These are phyloP conservation scores for Accipiter cooperii DNA, from an alignment of 2,113 vertebrate genomes.

Conservation along the genomic window DNA sequence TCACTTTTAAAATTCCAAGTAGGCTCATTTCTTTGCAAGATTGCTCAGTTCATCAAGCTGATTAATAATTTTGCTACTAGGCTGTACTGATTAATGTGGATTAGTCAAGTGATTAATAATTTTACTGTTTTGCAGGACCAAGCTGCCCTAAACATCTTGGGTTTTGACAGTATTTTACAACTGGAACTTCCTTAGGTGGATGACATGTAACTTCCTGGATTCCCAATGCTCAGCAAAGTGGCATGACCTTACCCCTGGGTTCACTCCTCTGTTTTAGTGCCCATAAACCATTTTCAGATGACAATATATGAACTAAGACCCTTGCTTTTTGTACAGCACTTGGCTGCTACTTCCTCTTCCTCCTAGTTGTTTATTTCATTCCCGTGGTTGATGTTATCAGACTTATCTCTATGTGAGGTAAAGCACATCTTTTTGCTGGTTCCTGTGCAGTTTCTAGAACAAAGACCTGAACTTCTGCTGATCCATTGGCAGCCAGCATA, in stretches of 20 bases:
- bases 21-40: slow-evolving; percentile 58
- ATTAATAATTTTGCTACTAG: slow-evolving; percentile 59
- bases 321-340: not conserved
- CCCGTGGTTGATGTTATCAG: not conserved
- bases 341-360: slow-evolving; percentile 1
- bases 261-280: not conserved
- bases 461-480: slow-evolving; percentile 11
- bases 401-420: not conserved
- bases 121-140: slow-evolving; percentile 44
- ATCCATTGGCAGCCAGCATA: not conserved
- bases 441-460: not conserved
- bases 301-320: slow-evolving; percentile 18
- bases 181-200: slow-evolving; percentile 48
- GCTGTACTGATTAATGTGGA: slow-evolving; percentile 67
- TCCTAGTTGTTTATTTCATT: not conserved
- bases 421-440: not conserved
- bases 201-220: slow-evolving; percentile 14
- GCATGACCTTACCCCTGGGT: not conserved
- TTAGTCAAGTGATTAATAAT: slow-evolving; percentile 71
- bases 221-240: slow-evolving; percentile 10
- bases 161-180: slow-evolving; percentile 49
- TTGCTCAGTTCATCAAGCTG: slow-evolving; percentile 62
- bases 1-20: slow-evolving; percentile 56
- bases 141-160: slow-evolving; percentile 16
- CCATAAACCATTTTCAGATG: slow-evolving; percentile 22